Evolutionary conservation across 2,888 invertebrate genomes (phyloP), one percentile per base, ranked within the genome.

Genomic region (Acrobeloides nanus): DNA sequence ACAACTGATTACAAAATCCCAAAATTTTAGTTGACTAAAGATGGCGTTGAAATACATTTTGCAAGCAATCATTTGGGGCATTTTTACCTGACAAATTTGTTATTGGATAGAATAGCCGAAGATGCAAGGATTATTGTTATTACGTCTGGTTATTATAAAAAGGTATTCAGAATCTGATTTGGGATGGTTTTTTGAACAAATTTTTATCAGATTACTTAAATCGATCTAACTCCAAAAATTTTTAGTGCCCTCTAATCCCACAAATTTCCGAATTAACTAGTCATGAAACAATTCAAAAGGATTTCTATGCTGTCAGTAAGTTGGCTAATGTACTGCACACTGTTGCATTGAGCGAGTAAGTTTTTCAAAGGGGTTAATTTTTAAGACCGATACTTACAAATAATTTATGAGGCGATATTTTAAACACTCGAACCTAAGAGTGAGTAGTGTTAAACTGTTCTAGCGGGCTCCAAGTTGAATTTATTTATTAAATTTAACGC

Each of bases 1-100:
- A 15, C 10, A 12, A 31, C 7, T 33, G 7, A 31, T 10, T 21
- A n/a, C n/a, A 32, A 1, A 17, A 1, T 23, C 10, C n/a, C 18
- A n/a, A 75, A 48, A 80, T 80, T 61, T 84, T 84, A 1, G 78
- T 80, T 63, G 84, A 62, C 64, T 1, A 46, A 56, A 2, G 59
- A 87, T 70, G 84, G 84, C 1, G 83, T 84, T 70, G 87, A 87
- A 76, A 81, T 84, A 54, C 84, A 87, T 73, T 82, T 86, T 60
- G 86, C 85, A 12, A 83, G 85, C 0, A 87, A 87, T 74, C 84
- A 87, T 72, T 76, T 88, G 53, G 86, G 86, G 0, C 89, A 88
- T 71, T 89, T 87, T 74, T 79, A 86, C 42, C 77, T 90, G n/a
- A 50, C 48, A 15, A 26, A 41, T 24, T 34, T 68, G 51, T 77